These are phyloP conservation scores for Emydocephalus ijimae DNA, from an alignment of 2,113 vertebrate genomes.

Conservation along the genomic window DNA sequence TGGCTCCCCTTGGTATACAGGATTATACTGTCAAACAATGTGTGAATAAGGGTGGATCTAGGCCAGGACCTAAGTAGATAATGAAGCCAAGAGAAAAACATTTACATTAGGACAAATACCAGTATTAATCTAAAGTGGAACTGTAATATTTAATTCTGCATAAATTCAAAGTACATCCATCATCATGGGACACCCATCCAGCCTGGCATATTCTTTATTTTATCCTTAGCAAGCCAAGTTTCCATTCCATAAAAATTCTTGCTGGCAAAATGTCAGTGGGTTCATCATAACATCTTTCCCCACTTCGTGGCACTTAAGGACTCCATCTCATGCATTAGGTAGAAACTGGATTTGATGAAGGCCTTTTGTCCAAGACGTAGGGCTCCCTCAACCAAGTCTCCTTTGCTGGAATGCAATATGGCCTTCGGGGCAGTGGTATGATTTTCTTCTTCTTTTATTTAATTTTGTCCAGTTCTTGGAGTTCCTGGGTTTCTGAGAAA, in stretches of 20 bases:
- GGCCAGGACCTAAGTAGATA: neutral
- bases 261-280: slow-evolving; percentile 58
- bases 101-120: slow-evolving; percentile 38
- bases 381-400: neutral
- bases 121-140: slow-evolving; percentile 37
- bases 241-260: slow-evolving; percentile 53
- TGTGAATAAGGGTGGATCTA: neutral
- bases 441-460: neutral
- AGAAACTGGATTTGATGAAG: slow-evolving; percentile 58
- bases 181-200: slow-evolving; percentile 20
- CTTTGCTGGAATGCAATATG: slow-evolving; percentile 2
- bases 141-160: slow-evolving; percentile 49
- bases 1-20: neutral
- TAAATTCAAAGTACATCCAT: slow-evolving; percentile 53
- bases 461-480: neutral
- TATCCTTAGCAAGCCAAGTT: slow-evolving; percentile 42
- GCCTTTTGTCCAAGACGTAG: neutral
- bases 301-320: slow-evolving; percentile 33
- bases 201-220: slow-evolving; percentile 54
- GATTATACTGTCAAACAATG: neutral
- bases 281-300: slow-evolving; percentile 44
- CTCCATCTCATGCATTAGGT: slow-evolving; percentile 45
- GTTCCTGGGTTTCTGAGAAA: neutral
- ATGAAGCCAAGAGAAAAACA: slow-evolving; percentile 20
- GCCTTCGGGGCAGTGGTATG: neutral